Evolutionary conservation across 2,888 invertebrate genomes (phyloP), one percentile per base, ranked within the genome.

Genomic region (Lysandra bellargus): DNA sequence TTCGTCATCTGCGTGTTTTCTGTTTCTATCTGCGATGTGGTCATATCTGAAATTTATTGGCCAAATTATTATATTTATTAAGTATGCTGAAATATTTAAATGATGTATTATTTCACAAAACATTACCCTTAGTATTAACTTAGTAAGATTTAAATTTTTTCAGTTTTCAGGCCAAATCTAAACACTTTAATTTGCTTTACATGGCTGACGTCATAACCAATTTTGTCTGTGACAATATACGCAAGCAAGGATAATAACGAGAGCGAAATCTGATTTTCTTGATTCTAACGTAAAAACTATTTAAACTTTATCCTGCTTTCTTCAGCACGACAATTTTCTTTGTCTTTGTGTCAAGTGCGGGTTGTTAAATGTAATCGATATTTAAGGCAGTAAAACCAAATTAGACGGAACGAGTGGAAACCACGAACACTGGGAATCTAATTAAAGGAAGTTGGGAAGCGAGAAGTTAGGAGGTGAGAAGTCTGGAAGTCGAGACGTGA

Each of bases 1-100:
- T 98, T 98, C 84, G 98, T 98, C 96, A 99, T 97, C 92, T 98
- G 98, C 14, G 98, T 98, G 89, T 99, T 99, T 91, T 99, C 99
- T 44, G 97, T 96, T 89, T 98, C 98, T 86, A 99, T 98, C 91
- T 98, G 98, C 80, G 97, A 97, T 80, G 98, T 98, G 81, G 98
- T 98, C 97, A 99, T 97, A 88, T 97, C 99, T 99, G 95, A 77
- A 96, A 96, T 81, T 53, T 12, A 14, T 12, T 4, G 1, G 53
- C 14, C 44, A 44, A 44, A n/a, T n/a, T n/a, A n/a, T n/a, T n/a
- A n/a, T 23, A 23, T 23, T 23, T 23, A 23, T 23, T 23, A 23
- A 37, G 2, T 37, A 37, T 37, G 2, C 37, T 37, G 37, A 37
- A 37, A 37, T 37, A 37, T 37, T 3, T 37, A 37, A 37, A 37